Conservation (phyloP, 2,113 vertebrate genomes). For the Xyliphius kryptos region DNA sequence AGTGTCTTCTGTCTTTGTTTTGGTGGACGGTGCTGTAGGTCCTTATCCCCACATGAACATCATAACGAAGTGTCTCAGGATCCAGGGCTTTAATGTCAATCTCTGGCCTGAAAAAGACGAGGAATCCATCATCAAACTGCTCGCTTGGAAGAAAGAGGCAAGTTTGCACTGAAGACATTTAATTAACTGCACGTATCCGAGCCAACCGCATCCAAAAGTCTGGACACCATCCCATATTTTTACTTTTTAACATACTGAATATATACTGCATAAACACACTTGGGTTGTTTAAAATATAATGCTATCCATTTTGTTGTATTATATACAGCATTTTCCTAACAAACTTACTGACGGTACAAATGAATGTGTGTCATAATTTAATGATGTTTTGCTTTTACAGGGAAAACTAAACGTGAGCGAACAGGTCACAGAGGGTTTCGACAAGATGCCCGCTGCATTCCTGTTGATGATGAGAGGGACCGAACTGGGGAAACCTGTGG, state of each 20-base stretch:
- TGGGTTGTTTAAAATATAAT: too few relatives aligned
- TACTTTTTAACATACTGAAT: too few relatives aligned
- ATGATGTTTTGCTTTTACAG: conserved; percentile 49
- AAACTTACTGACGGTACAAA: too few relatives aligned
- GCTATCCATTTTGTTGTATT: too few relatives aligned
- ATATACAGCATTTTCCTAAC: too few relatives aligned
- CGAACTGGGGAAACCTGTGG: conserved; percentile 76
- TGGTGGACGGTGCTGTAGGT: conserved; percentile 52
- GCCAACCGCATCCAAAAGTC: too few relatives aligned
- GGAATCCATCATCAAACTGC: conserved; percentile 67
- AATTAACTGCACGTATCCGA: background rate
- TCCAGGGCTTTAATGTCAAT: conserved; percentile 71
- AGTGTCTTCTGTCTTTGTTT: background rate
- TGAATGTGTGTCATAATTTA: background rate
- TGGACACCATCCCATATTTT: too few relatives aligned
- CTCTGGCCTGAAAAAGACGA: conserved; percentile 63
- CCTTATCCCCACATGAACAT: conserved; percentile 57
- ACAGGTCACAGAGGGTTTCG: conserved; percentile 74
- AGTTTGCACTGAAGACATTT: conserved; percentile 20
- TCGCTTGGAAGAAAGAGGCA: conserved; percentile 77
- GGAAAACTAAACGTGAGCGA: conserved; percentile 73
- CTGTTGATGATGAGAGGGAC: conserved; percentile 78
- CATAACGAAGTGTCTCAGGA: conserved; percentile 68
- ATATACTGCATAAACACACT: too few relatives aligned
- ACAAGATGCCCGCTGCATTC: conserved; percentile 81